Percentiles rank a stretch among this genome's conserved stretches.
These are phyloP conservation scores for Herminia tarsipennalis DNA, from an alignment of 2,888 invertebrate genomes.

Conservation along the genomic window DNA sequence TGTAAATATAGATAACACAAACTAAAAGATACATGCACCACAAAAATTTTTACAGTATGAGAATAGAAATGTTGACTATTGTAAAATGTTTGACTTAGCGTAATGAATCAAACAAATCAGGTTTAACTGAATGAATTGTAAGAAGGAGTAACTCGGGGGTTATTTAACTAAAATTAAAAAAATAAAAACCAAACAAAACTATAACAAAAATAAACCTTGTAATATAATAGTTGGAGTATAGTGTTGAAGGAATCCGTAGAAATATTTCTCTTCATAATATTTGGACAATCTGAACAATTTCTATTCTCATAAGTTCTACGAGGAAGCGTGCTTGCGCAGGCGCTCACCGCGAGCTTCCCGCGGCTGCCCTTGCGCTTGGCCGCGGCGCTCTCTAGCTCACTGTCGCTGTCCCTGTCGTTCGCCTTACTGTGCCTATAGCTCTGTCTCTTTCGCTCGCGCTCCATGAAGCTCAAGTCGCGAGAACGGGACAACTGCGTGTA, in stretches of 20 bases:
- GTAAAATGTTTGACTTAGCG: neutral
- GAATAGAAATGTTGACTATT: slow-evolving; percentile 39
- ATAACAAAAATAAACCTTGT: slow-evolving; percentile 12
- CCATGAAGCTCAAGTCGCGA: slow-evolving; percentile 81
- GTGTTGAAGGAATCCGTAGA: slow-evolving; percentile 13
- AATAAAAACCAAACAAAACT: slow-evolving; percentile 5
- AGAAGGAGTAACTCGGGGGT: neutral
- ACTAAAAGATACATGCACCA: slow-evolving; percentile 19
- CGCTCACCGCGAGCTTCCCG: slow-evolving; percentile 90
- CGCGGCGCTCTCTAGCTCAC: slow-evolving; percentile 89
- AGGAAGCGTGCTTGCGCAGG: slow-evolving; percentile 62
- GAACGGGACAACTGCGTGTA: slow-evolving; percentile 82
- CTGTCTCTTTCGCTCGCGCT: slow-evolving; percentile 81
- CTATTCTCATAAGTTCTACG: slow-evolving; percentile 59
- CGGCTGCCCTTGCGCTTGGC: slow-evolving; percentile 86
- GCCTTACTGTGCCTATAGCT: slow-evolving; percentile 83
- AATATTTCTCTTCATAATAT: slow-evolving; percentile 11
- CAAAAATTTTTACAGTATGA: slow-evolving; percentile 34
- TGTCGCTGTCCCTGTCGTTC: slow-evolving; percentile 92
- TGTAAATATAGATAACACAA: slow-evolving; percentile 1
- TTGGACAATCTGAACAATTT: slow-evolving; percentile 35
- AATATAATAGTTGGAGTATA: slow-evolving; percentile 12
- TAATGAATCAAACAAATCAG: slow-evolving; percentile 4
- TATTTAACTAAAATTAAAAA: neutral
- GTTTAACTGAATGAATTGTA: slow-evolving; percentile 1